Conservation (phyloP, 2,113 vertebrate species). For the Hoplias malabaricus region DNA sequence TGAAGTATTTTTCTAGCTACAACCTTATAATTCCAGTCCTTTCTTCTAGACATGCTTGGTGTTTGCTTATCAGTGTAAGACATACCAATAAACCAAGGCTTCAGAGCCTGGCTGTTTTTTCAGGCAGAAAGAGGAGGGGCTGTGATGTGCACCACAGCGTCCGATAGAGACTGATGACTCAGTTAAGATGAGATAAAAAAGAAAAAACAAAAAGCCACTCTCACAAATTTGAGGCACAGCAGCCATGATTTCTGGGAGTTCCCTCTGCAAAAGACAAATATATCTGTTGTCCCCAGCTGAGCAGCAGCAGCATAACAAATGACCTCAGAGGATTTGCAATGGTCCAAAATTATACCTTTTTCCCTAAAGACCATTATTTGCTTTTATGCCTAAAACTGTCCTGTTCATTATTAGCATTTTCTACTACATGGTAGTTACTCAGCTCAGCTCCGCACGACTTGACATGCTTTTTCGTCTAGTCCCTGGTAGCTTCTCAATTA, state of each 20-base stretch:
- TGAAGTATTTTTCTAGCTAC: not conserved
- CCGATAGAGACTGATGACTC: slow-evolving; percentile 64
- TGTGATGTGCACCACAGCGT: slow-evolving; percentile 45
- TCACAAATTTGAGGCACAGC: slow-evolving; percentile 33
- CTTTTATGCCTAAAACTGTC: not conserved
- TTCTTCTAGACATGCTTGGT: not conserved
- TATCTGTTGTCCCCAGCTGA: slow-evolving; percentile 26
- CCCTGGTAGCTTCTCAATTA: no score
- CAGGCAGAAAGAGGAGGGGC: slow-evolving; percentile 4
- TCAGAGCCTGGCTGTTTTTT: not conserved
- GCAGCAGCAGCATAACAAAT: slow-evolving; percentile 5
- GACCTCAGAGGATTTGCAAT: no score
- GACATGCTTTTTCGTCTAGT: no score
- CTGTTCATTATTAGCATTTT: no score
- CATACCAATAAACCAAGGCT: slow-evolving; percentile 34
- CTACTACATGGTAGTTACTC: no score
- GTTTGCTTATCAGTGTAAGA: slow-evolving; percentile 5
- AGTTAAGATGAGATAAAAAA: slow-evolving; percentile 58
- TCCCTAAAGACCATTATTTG: not conserved
- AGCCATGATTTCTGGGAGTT: slow-evolving; percentile 43
- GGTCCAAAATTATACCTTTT: not conserved
- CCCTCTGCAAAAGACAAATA: slow-evolving; percentile 26
- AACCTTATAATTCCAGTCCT: not conserved
- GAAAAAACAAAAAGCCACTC: slow-evolving; percentile 26
- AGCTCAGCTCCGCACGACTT: no score